A percentile compares a stretch with the other conserved stretches of the same genome.
These are phyloP conservation scores for Sclerodermus sp. DNA, from an alignment of 2,888 invertebrate species.

Conservation along the genomic window DNA sequence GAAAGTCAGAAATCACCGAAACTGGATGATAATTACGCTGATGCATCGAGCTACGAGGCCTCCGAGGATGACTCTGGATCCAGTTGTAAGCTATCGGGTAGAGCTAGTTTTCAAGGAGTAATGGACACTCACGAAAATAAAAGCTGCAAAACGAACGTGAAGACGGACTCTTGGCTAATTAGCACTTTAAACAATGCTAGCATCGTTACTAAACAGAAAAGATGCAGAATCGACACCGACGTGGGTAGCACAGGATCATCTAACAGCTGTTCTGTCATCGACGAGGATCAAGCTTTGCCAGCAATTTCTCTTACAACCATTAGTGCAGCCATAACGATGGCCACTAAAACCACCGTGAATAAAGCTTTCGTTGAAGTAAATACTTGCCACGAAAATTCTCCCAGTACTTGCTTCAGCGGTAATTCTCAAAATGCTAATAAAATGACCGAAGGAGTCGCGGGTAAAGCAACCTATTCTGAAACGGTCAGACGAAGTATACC, in stretches of 20 bases:
- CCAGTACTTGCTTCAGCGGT: too few species aligned
- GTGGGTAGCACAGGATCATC: conserved; percentile 31
- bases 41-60: conserved; percentile 36
- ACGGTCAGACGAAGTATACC: conserved; percentile 46
- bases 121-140: too few species aligned
- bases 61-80: conserved; percentile 45
- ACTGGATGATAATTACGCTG: conserved; percentile 13
- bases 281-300: conserved; percentile 25
- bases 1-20: not conserved
- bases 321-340: too few species aligned
- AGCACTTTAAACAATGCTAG: conserved; percentile 44
- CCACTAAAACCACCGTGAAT: too few species aligned
- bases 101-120: not conserved
- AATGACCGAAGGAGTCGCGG: too few species aligned
- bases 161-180: conserved; percentile 50
- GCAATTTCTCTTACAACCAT: too few species aligned
- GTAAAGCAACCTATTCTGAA: conserved; percentile 49
- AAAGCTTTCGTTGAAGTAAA: too few species aligned
- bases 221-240: conserved; percentile 18
- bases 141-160: conserved; percentile 37
- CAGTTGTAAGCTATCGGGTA: conserved; percentile 27
- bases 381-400: too few species aligned
- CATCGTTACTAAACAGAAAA: conserved; percentile 27
- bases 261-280: conserved; percentile 28
- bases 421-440: too few species aligned